Base-by-base conservation (phyloP, 1,140 invertebrate species). In the Octopus bimaculoides region DNA sequence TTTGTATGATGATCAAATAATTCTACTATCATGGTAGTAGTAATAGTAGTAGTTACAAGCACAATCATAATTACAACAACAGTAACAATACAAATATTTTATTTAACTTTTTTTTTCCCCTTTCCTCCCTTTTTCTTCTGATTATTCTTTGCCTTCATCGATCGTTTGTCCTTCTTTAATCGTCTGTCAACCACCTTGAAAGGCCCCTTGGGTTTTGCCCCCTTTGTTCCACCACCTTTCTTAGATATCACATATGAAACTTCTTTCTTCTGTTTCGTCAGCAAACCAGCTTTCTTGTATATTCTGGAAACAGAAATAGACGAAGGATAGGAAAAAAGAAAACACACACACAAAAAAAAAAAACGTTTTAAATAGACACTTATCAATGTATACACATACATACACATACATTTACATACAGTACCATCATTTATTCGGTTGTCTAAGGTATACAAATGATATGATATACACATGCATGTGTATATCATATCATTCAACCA, bases 101-200 rank as follows among this genome's bases (percentile, higher is more conserved):
- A 41, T 41, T 41, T 41, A 41, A 41, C 26, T 41, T 41, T 54
- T 78, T 78, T 20, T 66, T 78, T 20, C 54, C 54, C 54, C 41
- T 79, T 75, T 74, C 55, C 26, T 53, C 17, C 52, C 61, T 94
- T 3, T 83, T 83, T 54, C 81, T 41, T 41, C 26, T 41, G 26
- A 41, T 41, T 41, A 41, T 41, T 83, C 4, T 92, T 92, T 52
- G 79, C 79, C 85, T 94, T 94, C 79, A 92, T 89, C 5, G 92
- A 93, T 71, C 93, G 92, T 81, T 94, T 91, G 89, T 99, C 98
- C 90, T 99, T 99, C 90, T 99, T 99, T 94, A 99, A 94, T 80
- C 98, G 91, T 6, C 94, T 93, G 93, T 99, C 98, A 0, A 99
- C 98, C 5, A 99, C 93, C 89, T 95, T 98, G 89, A 95, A 99